These are phyloP conservation scores for Lithobates sylvaticus DNA, from an alignment of 2,797 vertebrate genomes.

Conservation along the genomic window DNA sequence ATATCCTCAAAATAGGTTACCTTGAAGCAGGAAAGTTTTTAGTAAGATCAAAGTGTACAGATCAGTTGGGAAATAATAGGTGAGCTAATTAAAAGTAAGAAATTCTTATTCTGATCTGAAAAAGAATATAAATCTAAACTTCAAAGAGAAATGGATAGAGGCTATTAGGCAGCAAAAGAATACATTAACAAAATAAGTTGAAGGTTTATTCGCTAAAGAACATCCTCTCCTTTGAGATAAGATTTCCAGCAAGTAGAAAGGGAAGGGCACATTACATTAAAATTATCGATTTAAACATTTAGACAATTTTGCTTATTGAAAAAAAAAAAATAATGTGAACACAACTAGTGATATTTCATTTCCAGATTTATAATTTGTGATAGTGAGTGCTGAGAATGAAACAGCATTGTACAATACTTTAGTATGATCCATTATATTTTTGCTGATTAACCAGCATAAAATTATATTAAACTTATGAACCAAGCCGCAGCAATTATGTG, in stretches of 20 bases:
- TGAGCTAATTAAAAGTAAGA: slow-evolving; percentile 50
- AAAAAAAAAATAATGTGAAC: neutral
- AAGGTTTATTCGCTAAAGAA: slow-evolving; percentile 3
- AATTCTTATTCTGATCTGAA: slow-evolving; percentile 26
- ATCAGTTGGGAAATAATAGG: slow-evolving; percentile 43
- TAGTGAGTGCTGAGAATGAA: neutral
- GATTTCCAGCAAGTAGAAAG: neutral
- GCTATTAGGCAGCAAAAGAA: slow-evolving; percentile 29
- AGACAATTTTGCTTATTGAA: neutral
- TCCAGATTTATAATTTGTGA: neutral
- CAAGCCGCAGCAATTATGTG: neutral
- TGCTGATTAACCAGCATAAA: too few relatives aligned
- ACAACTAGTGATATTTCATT: neutral
- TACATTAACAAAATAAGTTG: slow-evolving; percentile 29
- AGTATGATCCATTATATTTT: too few relatives aligned
- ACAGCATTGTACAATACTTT: too few relatives aligned
- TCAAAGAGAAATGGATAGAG: slow-evolving; percentile 40
- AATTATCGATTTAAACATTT: neutral
- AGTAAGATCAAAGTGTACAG: slow-evolving; percentile 39
- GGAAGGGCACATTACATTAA: neutral
- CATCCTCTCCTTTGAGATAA: neutral
- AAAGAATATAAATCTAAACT: slow-evolving; percentile 26
- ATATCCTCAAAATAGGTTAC: slow-evolving; percentile 47
- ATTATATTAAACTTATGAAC: too few relatives aligned
- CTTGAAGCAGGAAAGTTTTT: slow-evolving; percentile 15